Conservation (phyloP, 2,888 invertebrate species). For the Eretmocerus hayati region DNA sequence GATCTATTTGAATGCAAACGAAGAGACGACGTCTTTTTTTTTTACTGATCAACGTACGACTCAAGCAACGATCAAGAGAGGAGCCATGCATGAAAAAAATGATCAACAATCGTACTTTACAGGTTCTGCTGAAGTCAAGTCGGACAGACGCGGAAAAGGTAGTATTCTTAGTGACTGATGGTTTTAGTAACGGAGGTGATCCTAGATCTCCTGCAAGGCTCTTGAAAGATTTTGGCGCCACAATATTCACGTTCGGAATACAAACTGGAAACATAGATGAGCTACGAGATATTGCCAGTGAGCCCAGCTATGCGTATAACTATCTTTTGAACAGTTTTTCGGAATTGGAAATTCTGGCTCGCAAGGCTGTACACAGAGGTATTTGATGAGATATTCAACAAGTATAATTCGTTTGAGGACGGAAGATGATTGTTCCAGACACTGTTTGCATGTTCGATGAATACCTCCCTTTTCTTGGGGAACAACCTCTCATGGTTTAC, state of each 20-base stretch:
- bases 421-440: no score
- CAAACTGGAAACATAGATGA: constrained; percentile 59
- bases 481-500: no score
- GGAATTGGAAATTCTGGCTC: constrained; percentile 62
- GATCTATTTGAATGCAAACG: no score
- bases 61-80: no score
- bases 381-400: constrained; percentile 16
- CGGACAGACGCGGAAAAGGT: constrained; percentile 52
- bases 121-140: constrained; percentile 49
- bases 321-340: constrained; percentile 62
- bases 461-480: no score
- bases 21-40: no score
- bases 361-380: constrained; percentile 63
- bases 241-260: constrained; percentile 57
- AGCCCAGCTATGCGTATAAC: constrained; percentile 57
- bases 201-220: constrained; percentile 56
- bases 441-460: no score
- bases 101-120: no score
- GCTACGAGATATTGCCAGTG: constrained; percentile 57
- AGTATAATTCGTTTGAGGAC: no score
- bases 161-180: constrained; percentile 63
- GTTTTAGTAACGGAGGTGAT: constrained; percentile 64
- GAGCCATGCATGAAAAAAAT: no score
- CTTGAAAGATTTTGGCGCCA: constrained; percentile 51
- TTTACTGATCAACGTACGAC: no score